These are phyloP conservation scores for Choreutis nemorana DNA, from an alignment of 2,888 invertebrate species.

Conservation along the genomic window DNA sequence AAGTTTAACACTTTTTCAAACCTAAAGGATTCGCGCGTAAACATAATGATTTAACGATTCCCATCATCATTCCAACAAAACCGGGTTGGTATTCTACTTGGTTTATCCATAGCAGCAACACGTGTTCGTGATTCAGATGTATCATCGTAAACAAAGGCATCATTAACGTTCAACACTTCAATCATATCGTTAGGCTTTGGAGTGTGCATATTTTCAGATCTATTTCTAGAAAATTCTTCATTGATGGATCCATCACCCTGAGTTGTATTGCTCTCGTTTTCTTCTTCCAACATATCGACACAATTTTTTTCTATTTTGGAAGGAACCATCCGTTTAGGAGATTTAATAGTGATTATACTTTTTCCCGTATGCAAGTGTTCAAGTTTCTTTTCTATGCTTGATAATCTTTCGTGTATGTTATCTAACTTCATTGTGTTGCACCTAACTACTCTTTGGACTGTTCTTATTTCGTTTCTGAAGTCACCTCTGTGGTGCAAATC, in stretches of 20 bases:
- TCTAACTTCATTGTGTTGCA: slow-evolving; percentile 33
- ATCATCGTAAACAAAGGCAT: no score
- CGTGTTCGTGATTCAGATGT: no score
- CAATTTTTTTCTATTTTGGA: slow-evolving; percentile 37
- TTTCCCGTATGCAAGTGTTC: slow-evolving; percentile 7
- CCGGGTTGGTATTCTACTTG: slow-evolving; percentile 31
- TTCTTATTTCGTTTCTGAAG: slow-evolving; percentile 20
- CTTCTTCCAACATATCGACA: slow-evolving; percentile 26
- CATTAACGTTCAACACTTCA: no score
- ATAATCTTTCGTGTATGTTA: slow-evolving; percentile 29
- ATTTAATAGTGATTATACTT: slow-evolving; percentile 10
- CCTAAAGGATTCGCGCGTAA: no score
- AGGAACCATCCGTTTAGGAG: slow-evolving; percentile 6
- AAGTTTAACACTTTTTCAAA: no score
- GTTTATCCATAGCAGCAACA: slow-evolving; percentile 20
- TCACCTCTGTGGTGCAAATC: slow-evolving; percentile 23
- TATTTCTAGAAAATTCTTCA: no score
- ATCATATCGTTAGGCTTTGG: no score
- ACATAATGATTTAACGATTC: no score
- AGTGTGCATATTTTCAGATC: no score
- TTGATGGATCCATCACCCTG: no score
- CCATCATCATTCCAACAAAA: slow-evolving; percentile 51
- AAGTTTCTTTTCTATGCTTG: slow-evolving; percentile 33
- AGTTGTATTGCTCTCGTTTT: no score
- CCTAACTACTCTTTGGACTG: slow-evolving; percentile 24